phyloP scores from a whole-genome alignment of 2,888 invertebrate species.

The Drosophila birchii region DNA sequence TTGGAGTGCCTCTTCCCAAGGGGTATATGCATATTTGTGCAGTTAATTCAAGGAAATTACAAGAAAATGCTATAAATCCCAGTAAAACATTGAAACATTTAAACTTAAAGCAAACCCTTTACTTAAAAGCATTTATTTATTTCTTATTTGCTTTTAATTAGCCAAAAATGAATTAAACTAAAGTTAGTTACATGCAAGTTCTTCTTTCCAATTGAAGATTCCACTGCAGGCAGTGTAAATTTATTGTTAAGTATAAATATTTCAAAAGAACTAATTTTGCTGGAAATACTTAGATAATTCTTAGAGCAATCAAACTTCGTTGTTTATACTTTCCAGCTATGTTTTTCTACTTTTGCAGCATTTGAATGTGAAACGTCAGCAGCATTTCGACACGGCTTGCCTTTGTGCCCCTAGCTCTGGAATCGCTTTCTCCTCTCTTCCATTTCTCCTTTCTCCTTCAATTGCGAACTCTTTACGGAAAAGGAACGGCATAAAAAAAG shows the following conservation, averaged over 20 bases:
- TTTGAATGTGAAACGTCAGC: constrained; percentile 83
- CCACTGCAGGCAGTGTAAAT: no score
- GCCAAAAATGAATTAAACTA: no score
- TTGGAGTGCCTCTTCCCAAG: constrained; percentile 27
- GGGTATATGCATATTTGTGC: constrained; percentile 23
- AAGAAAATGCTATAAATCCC: not conserved
- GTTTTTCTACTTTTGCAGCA: constrained; percentile 19
- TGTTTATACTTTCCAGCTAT: not conserved
- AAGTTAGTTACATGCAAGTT: no score
- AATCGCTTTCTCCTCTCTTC: constrained; percentile 22
- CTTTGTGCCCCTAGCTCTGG: constrained; percentile 56
- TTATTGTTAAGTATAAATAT: no score
- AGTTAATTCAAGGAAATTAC: not conserved
- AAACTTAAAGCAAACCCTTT: no score
- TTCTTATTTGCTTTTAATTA: no score
- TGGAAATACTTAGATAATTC: not conserved
- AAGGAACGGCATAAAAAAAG: constrained; percentile 15
- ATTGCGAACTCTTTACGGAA: constrained; percentile 18
- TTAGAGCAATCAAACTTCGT: constrained; percentile 14
- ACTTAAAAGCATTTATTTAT: no score
- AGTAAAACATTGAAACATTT: not conserved
- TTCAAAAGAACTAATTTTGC: no score
- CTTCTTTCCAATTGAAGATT: no score
- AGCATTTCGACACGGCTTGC: constrained; percentile 63
- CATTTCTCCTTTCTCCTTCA: not conserved